These are phyloP conservation scores for Alviniconcha marisindica DNA, from an alignment of 1,140 invertebrate species.

Conservation along the genomic window DNA sequence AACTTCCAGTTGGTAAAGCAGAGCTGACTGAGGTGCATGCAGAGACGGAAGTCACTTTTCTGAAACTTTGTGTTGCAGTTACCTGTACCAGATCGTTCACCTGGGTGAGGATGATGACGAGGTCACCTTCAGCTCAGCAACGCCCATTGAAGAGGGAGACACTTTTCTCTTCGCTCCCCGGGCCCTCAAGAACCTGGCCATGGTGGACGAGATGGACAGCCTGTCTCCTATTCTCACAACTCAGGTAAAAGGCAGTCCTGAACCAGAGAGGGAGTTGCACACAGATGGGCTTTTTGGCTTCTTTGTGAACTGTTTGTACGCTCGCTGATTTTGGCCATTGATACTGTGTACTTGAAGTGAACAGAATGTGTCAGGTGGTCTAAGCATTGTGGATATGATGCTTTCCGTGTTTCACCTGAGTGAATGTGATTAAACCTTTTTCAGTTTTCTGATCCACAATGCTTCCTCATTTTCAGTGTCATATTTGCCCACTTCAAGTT, in stretches of 20 bases:
- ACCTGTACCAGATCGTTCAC: constrained; percentile 99
- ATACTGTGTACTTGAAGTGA: neutral
- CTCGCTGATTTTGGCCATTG: neutral
- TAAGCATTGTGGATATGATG: constrained; percentile 2
- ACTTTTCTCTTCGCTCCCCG: constrained; percentile 99
- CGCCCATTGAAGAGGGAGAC: constrained; percentile 98
- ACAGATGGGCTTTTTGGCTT: neutral
- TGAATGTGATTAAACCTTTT: constrained; percentile 1
- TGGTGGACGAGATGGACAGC: constrained; percentile 99
- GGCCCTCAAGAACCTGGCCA: constrained; percentile 94
- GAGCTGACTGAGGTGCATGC: too few species aligned
- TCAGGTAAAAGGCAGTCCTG: constrained; percentile 79
- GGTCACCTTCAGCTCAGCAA: constrained; percentile 98
- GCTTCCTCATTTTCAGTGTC: too few species aligned
- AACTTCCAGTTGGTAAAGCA: too few species aligned
- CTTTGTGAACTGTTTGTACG: too few species aligned
- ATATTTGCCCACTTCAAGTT: too few species aligned
- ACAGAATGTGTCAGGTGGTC: too few species aligned
- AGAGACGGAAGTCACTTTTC: too few species aligned
- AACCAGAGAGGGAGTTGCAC: neutral
- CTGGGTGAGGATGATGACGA: constrained; percentile 99
- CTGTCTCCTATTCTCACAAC: constrained; percentile 94
- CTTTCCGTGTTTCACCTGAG: constrained; percentile 22
- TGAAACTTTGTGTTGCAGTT: constrained; percentile 80
- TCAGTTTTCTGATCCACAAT: constrained; percentile 8